Evolutionary conservation across 2,888 invertebrate genomes (phyloP), one percentile per base, ranked within the genome.

Genomic region (Galeopsomyia nigrocyanea): DNA sequence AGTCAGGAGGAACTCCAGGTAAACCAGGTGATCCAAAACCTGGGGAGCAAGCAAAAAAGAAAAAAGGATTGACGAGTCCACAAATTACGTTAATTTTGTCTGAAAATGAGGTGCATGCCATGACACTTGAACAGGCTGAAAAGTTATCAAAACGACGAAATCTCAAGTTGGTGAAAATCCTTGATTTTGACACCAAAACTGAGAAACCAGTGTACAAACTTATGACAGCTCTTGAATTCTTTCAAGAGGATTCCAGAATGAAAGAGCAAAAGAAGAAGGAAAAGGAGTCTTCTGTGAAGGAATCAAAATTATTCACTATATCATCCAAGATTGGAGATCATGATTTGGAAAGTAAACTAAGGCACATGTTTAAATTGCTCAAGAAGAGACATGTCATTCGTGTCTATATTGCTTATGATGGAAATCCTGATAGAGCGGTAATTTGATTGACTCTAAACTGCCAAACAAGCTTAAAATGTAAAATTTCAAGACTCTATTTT

Each of bases 121-220:
- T 90, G 0, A 90, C 92, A 31, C 77, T 94, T 31, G 91, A 91
- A 76, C 91, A 92, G 79, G 94, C 94, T 0, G 88, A 91, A 78
- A 93, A 89, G 82, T 80, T 95, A 73, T 92, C 94, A 0, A 88
- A 89, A 71, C 88, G 92, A 53, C 88, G 93, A 77, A 90, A 92
- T 64, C 86, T 94, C 75, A 92, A 92, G 82, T 87, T 95, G 71
- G 88, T 93, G 0, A 92, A 92, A 87, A 85, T 93, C 31, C 84
- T 91, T 75, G 92, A 94, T 83, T 84, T 89, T 5, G 92, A 93
- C 84, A 86, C 89, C 0, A 93, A 93, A 86, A 91, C 91, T 0
- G 89, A 91, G 47, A 88, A 93, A 56, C 90, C 92, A 14, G 87
- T 92, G 14, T 95, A 93, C 81, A 92, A 91, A 89, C 86, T 94